phyloP scores from a whole-genome alignment of 2,888 invertebrate genomes.

The Caenorhabditis angaria region DNA sequence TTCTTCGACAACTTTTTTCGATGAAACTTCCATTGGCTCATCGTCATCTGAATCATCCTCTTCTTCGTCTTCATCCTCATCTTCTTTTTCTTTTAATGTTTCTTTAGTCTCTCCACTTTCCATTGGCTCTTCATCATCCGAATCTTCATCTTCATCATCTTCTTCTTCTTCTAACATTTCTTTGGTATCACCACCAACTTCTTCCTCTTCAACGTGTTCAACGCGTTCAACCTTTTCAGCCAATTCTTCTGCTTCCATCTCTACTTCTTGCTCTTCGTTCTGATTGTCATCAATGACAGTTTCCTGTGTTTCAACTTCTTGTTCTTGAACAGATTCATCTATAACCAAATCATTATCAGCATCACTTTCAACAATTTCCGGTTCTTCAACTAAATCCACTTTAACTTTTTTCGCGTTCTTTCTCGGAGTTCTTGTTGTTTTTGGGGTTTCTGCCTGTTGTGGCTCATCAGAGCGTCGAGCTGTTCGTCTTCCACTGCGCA shows the following conservation, averaged over 20 bases:
- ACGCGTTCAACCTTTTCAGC: neutral
- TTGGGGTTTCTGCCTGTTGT: neutral
- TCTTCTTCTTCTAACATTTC: neutral
- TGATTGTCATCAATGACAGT: no score
- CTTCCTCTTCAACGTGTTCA: neutral
- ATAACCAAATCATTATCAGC: neutral
- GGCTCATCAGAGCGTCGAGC: neutral
- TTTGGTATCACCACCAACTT: neutral
- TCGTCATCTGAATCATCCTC: constrained; percentile 8
- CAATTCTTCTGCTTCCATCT: neutral
- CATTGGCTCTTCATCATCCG: neutral
- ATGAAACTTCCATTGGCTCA: constrained; percentile 15
- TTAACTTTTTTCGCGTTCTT: constrained; percentile 7
- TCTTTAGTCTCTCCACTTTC: neutral
- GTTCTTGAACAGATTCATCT: neutral
- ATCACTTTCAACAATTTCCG: neutral
- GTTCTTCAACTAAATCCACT: neutral
- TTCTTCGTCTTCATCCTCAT: neutral
- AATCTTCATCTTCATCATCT: neutral
- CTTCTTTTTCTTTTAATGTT: neutral
- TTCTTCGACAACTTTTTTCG: neutral
- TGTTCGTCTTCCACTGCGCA: constrained; percentile 5
- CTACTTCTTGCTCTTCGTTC: neutral
- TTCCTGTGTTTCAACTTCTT: neutral
- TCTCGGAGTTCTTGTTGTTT: constrained; percentile 2